Evolutionary conservation across 2,888 invertebrate genomes (phyloP), one percentile per base, ranked within the genome.

Genomic region (Galerucella nymphaeae): DNA sequence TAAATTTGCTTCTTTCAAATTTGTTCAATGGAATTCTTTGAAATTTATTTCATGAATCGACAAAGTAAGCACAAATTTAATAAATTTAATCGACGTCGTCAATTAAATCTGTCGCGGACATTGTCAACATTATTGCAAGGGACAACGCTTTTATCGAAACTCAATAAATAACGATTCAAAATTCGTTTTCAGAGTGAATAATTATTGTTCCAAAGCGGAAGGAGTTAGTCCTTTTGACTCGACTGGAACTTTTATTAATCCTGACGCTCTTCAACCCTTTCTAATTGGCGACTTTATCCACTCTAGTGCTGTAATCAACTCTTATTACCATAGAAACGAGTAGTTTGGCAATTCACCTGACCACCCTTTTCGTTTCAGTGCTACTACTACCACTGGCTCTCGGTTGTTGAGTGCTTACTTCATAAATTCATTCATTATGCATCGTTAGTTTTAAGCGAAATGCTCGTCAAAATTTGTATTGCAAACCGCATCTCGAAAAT

Each of bases 341-440:
- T 75, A 72, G 72, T 75, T 72, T 72, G 61, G 62, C 72, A 69
- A 70, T 71, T 75, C 70, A 75, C 75, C 75, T 75, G 75, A 67
- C 70, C 74, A 70, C 71, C 70, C 53, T 63, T 69, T 53, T 62
- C 41, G 55, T 68, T 59, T 30, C 68, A 30, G 59, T 61, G 61
- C 23, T 66, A 55, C 20, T 55, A 53, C 30, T 20, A 55, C 20
- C 66, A 53, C 30, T 20, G 41, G 14, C 67, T 42, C 18, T 50
- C 58, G 16, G 38, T 42, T 16, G 57, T 45, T 58, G 61, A 67
- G 63, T 67, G 53, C 68, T 75, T 75, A 73, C 80, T 79, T 74
- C 78, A 79, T 79, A 80, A 79, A 74, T 75, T 78, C 77, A 74
- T 80, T 76, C 76, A 80, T 80, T 79, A 80, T 79, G 79, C 79